These are phyloP conservation scores for Nesoenas mayeri DNA, from an alignment of 2,113 vertebrate species.

Conservation along the genomic window DNA sequence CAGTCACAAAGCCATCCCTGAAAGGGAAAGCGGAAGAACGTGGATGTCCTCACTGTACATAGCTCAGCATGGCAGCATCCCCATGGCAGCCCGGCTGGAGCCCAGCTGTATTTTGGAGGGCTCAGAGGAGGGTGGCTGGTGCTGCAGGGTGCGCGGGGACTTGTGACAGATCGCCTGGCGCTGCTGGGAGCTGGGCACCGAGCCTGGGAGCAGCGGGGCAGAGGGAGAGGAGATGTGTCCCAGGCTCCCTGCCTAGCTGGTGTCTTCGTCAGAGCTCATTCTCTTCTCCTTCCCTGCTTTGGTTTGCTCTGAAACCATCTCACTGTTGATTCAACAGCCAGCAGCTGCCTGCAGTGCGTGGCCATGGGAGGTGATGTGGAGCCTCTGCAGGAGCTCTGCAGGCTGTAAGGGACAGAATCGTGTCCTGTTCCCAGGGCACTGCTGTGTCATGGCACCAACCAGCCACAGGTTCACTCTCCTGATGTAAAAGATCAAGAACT, in stretches of 20 bases:
- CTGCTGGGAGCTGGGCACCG: not conserved
- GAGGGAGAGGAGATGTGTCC: not conserved
- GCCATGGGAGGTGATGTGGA: not conserved
- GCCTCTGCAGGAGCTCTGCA: not conserved
- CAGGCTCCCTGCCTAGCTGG: not conserved
- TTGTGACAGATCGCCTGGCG: not conserved
- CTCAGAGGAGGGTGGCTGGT: not conserved
- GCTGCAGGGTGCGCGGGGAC: not conserved
- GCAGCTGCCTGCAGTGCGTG: not conserved
- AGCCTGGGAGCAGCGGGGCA: not conserved
- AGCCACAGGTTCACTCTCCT: slow-evolving; percentile 72
- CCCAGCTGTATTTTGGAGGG: not conserved
- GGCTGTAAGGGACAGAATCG: not conserved
- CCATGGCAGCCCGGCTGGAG: not conserved
- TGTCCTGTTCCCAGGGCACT: not conserved
- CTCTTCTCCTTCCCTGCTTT: not conserved
- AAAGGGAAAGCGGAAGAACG: not conserved
- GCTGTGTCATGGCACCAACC: fast-evolving
- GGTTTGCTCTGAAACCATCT: not conserved
- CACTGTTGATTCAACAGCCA: not conserved
- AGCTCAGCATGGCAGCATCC: not conserved
- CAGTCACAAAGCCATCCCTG: slow-evolving; percentile 82
- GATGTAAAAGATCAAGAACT: slow-evolving; percentile 87
- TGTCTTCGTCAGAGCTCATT: not conserved
- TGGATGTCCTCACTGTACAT: fast-evolving